Base-by-base conservation (phyloP, 2,113 vertebrate species). In the Eudyptes chrysolophus region DNA sequence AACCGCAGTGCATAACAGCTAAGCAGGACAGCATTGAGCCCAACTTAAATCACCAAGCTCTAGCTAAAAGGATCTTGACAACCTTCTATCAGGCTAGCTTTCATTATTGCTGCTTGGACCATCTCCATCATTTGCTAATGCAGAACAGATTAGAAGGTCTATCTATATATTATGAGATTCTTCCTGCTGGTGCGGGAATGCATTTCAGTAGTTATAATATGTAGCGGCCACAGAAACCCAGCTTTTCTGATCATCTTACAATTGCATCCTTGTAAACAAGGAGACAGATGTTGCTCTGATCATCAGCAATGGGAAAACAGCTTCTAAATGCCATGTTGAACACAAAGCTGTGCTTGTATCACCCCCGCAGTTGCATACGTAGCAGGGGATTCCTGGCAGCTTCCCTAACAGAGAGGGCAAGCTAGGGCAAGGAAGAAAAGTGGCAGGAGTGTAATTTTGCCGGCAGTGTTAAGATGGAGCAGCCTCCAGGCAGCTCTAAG, bases 281-380 rank as follows among this genome's bases (percentile, higher is more conserved):
- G 38, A 86, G 51, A 74, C 78, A 85, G 87, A 91, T 94, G 92
- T 77, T 89, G 75, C 75, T 93, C 55, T 91, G 78, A 94, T 95
- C 66, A 83, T 48, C 72, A 75, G 70, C 66, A 94, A 49, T 17
- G 20, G 55, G 68, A 83, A 93, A 96, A 91, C 62, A 85, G 82
- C 55, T 91, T 81, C 74, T 79, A 92, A 95, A 89, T 74, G 21
- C 61, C 70, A 81, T 2, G 9, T 30, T 6, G 24, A 92, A 65
- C 86, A 95, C 86, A 95, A 82, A 87, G 74, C 86, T 89, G 57
- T 61, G 48, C 64, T 92, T 95, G 54, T 94, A 86, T 80, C 93
- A 86, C 42, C 74, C 74, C 89, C 13, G 4, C 71, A 84, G 79
- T 25, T 86, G 57, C 91, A 87, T 87, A 91, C 2, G 2, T 87